Base-by-base conservation (phyloP, 2,888 invertebrate genomes). In the Dasypogon diadema region DNA sequence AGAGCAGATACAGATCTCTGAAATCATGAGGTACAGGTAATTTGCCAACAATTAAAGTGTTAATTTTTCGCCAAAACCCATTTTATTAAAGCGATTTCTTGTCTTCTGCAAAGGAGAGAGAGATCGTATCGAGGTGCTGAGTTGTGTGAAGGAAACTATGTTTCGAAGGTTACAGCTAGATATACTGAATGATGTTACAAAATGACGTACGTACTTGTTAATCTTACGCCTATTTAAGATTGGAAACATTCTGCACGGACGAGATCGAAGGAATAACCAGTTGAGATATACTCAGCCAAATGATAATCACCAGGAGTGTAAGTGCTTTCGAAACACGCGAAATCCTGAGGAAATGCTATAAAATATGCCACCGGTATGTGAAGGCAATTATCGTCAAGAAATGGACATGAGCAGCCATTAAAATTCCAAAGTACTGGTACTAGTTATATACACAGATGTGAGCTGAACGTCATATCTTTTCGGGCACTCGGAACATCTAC, bases 351-450 rank as follows among this genome's bases (percentile, higher is more conserved):
- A 65, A 65, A 22, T 10, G 26, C 37, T 65, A 65, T 65, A 65
- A 65, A 65, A 65, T 46, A 22, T 24, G 65, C 48, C 24, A 65
- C 21, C 65, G 24, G 65, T 21, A 65, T 65, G 65, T 65, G 65
- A 65, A 65, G 22, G 65, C 65, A 65, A 65, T 65, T 65, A 65
- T 65, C 65, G 48, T 65, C 26, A 65, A 24, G 65, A 42, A 65
- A 22, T 18, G 46, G 46, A 65, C 65, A 65, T 65, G 48, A 65
- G 48, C 22, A 48, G 48, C 48, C 65, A 65, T 65, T 65, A 65
- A 65, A 65, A 65, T 65, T 65, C 65, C 65, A 22, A 46, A n/a
- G 16, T 14, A 65, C 48, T 18, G 24, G 3, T 21, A 46, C 14
- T n/a, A 24, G 22, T 24, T 46, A n/a, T 22, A 65, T 46, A 65